Evolutionary conservation across 2,888 invertebrate species (phyloP).

Genomic region (Scaeva pyrastri): DNA sequence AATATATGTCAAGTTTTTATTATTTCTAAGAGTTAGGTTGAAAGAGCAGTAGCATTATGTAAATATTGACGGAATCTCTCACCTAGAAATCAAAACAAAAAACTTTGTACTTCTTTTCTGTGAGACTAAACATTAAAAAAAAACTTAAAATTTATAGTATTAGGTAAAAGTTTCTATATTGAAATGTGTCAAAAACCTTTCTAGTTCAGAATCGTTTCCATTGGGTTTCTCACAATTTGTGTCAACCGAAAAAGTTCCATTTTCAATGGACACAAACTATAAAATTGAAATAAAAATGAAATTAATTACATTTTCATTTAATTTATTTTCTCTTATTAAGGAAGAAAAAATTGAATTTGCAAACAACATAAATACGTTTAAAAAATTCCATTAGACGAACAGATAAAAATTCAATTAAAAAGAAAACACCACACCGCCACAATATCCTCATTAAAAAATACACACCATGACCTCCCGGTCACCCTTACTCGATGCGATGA

Average conservation of each 20-base stretch:
- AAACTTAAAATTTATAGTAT: no score
- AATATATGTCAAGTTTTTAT: no score
- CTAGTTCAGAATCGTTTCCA: neutral
- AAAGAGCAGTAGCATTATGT: no score
- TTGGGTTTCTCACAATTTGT: neutral
- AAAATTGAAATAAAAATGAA: conserved; percentile 1
- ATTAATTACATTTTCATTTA: conserved; percentile 7
- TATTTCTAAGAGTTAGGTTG: no score
- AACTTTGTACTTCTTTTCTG: no score
- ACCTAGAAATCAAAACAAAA: no score
- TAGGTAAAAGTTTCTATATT: no score
- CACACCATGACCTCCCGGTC: no score
- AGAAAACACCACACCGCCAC: neutral
- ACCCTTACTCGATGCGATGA: neutral
- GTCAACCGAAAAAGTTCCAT: neutral
- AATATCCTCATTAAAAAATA: neutral
- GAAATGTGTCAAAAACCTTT: neutral
- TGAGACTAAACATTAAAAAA: no score
- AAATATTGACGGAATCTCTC: no score
- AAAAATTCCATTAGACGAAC: neutral
- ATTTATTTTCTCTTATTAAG: neutral
- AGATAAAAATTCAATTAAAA: conserved; percentile 6
- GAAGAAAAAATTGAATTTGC: neutral
- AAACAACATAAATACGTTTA: neutral
- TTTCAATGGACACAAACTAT: neutral